These are phyloP conservation scores for Nothoprocta perdicaria DNA, from an alignment of 2,113 vertebrate species.

Conservation along the genomic window DNA sequence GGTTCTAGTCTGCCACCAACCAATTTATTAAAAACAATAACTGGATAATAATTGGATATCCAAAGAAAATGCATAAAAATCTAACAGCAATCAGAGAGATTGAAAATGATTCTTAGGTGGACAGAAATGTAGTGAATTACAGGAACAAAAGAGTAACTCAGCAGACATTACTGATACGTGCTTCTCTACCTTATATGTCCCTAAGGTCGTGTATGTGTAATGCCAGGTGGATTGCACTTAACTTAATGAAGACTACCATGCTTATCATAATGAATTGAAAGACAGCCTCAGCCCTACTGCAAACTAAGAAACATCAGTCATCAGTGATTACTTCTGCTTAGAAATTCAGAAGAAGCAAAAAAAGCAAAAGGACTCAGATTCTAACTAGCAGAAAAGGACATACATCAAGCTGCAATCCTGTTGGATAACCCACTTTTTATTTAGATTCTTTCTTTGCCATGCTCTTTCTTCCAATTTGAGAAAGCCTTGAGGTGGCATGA, in stretches of 20 bases:
- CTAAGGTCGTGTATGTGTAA: not conserved
- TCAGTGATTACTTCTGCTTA: not conserved
- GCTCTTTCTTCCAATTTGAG: not conserved
- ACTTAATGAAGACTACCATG: not conserved
- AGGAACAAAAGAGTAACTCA: not conserved
- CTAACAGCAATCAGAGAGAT: not conserved
- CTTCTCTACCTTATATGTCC: not conserved
- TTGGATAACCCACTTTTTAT: not conserved
- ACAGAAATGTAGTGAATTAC: not conserved
- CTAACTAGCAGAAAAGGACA: not conserved
- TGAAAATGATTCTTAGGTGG: not conserved
- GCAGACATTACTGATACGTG: not conserved
- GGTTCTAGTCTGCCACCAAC: not conserved
- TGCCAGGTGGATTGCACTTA: not conserved
- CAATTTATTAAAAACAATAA: not conserved
- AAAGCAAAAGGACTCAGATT: not conserved
- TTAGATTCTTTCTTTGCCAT: not conserved
- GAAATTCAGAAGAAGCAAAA: not conserved
- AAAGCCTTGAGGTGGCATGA: not conserved
- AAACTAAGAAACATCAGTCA: not conserved
- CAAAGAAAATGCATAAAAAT: not conserved
- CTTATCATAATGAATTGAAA: not conserved
- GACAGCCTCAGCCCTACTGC: not conserved
- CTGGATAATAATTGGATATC: not conserved
- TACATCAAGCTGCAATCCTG: rapidly evolving